Evolutionary conservation across 2,888 invertebrate genomes (phyloP).

Genomic region (Drosophila nigricruria): DNA sequence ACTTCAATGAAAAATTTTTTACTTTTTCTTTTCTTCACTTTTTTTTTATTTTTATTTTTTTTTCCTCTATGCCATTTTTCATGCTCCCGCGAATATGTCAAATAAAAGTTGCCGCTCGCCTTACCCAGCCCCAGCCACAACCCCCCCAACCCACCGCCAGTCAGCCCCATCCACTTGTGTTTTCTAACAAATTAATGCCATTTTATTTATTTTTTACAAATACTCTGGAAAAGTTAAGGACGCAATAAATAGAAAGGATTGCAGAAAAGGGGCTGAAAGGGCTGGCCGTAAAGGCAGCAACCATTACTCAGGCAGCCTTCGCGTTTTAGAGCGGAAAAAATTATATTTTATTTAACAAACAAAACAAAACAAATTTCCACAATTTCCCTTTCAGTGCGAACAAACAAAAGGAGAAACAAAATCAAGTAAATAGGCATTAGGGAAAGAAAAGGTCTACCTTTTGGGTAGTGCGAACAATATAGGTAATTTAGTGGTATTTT

Average conservation of each 20-base stretch:
- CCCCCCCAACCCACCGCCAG: background rate
- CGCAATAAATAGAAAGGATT: conserved; percentile 16
- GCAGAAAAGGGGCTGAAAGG: conserved; percentile 1
- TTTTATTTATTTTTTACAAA: conserved; percentile 77
- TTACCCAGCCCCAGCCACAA: background rate
- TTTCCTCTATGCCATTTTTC: conserved; percentile 65
- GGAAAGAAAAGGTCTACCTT: conserved; percentile 44
- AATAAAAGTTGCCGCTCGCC: conserved; percentile 65
- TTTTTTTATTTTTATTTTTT: conserved; percentile 15
- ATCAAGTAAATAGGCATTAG: conserved; percentile 33
- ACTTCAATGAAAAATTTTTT: conserved; percentile 66
- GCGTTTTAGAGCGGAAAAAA: conserved; percentile 66
- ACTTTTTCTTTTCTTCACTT: conserved; percentile 37
- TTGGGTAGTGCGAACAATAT: background rate
- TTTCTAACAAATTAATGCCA: conserved; percentile 77
- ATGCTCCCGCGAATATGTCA: conserved; percentile 77
- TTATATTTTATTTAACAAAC: conserved; percentile 69
- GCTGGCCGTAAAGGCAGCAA: conserved; percentile 21
- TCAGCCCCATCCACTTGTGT: conserved; percentile 44
- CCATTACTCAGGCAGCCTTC: conserved; percentile 62
- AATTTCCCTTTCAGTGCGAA: conserved; percentile 72
- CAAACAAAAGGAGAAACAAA: conserved; percentile 46
- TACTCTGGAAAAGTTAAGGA: conserved; percentile 52
- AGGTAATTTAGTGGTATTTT: conserved; percentile 3
- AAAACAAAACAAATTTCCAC: conserved; percentile 69